Evolutionary conservation across 1,140 invertebrate species (phyloP).

Genomic region (Ectropis grisescens): DNA sequence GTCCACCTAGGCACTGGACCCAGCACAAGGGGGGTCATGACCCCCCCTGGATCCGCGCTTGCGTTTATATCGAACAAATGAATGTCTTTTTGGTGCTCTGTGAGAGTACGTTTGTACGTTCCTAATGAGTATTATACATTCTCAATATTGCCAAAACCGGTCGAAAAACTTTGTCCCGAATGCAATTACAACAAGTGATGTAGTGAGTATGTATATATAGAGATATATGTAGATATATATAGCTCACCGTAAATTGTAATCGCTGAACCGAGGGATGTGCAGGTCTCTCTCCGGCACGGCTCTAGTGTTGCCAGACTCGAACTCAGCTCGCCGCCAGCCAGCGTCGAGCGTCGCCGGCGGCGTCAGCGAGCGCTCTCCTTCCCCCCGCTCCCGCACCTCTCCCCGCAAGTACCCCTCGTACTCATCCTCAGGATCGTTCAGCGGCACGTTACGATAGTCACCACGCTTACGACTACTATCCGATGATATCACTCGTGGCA

Average conservation of each 20-base stretch:
- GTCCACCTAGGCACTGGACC: too few species aligned
- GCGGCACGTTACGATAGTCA: conserved; percentile 79
- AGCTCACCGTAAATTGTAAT: conserved; percentile 63
- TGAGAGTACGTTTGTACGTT: too few species aligned
- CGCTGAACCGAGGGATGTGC: conserved; percentile 71
- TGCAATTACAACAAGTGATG: too few species aligned
- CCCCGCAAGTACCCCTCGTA: conserved; percentile 59
- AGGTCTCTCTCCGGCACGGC: conserved; percentile 64
- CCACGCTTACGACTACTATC: conserved; percentile 70
- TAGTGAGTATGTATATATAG: too few species aligned
- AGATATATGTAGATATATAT: too few species aligned
- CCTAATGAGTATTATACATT: too few species aligned
- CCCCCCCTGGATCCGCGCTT: too few species aligned
- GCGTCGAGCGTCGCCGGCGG: conserved; percentile 42
- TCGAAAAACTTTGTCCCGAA: too few species aligned
- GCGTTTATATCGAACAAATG: too few species aligned
- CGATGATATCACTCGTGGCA: conserved; percentile 40
- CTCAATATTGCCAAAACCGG: too few species aligned
- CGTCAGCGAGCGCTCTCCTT: conserved; percentile 44
- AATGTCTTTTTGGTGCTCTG: too few species aligned
- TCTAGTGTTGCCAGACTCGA: conserved; percentile 24
- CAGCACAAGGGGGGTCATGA: too few species aligned
- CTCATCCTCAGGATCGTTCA: conserved; percentile 74
- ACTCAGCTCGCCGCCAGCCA: conserved; percentile 42
- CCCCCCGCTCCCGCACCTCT: conserved; percentile 39